phyloP scores from a whole-genome alignment of 2,888 invertebrate genomes.

The Xylota segnis region DNA sequence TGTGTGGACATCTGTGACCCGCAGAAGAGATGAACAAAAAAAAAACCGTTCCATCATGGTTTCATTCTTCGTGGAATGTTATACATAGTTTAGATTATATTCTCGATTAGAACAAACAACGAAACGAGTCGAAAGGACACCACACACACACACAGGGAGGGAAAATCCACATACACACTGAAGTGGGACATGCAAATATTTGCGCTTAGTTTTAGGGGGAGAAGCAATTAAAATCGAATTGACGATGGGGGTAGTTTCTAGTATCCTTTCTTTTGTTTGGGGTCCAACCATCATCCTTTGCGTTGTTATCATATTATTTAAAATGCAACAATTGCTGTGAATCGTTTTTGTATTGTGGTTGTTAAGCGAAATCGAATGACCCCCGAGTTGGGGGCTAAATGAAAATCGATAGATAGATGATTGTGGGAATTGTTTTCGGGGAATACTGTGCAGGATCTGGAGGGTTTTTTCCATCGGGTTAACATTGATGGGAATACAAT shows the following conservation, averaged over 20 bases:
- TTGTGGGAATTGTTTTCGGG: constrained; percentile 15
- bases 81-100: not conserved
- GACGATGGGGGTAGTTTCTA: constrained; percentile 39
- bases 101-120: constrained; percentile 37
- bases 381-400: constrained; percentile 5
- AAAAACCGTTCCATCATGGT: not conserved
- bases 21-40: not conserved
- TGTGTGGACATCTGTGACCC: constrained; percentile 14
- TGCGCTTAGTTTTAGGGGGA: constrained; percentile 61
- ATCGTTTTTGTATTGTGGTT: constrained; percentile 40
- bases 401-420: constrained; percentile 23
- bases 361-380: constrained; percentile 50
- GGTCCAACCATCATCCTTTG: constrained; percentile 4
- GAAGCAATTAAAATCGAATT: constrained; percentile 72
- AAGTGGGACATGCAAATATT: constrained; percentile 57
- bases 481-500: constrained; percentile 6
- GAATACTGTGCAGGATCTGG: not conserved
- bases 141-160: constrained; percentile 20
- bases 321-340: constrained; percentile 57
- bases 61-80: constrained; percentile 9
- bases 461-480: not conserved
- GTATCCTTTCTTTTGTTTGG: not conserved
- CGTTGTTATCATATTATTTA: constrained; percentile 41
- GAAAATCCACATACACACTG: constrained; percentile 18
- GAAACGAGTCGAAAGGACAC: not conserved